Evolutionary conservation across 2,797 vertebrate genomes (phyloP).

Genomic region (Holocentrus rufus): DNA sequence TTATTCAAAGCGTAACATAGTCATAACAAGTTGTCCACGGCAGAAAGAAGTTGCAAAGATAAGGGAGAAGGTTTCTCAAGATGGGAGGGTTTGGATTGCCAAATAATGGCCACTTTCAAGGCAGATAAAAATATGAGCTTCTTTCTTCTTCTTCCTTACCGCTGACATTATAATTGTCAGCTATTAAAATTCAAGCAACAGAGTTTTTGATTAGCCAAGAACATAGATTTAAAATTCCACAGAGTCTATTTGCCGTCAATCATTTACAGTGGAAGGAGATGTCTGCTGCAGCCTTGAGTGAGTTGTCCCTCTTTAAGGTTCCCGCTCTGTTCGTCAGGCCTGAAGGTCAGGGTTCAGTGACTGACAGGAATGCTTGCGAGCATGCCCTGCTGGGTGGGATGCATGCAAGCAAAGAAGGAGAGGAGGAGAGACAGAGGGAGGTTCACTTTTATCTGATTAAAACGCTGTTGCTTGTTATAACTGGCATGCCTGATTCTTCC

Average conservation of each 20-base stretch:
- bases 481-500: conserved; percentile 53
- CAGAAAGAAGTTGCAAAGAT: conserved; percentile 12
- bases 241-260: conserved; percentile 31
- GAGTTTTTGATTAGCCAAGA: conserved; percentile 4
- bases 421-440: conserved; percentile 56
- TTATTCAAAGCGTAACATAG: conserved; percentile 45
- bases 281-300: conserved; percentile 26
- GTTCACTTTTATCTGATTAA: conserved; percentile 79
- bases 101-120: conserved; percentile 4
- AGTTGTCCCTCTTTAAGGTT: conserved; percentile 36
- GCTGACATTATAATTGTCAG: not conserved
- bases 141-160: not conserved
- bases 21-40: conserved; percentile 47
- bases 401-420: conserved; percentile 54
- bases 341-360: conserved; percentile 75
- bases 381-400: conserved; percentile 73
- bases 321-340: conserved; percentile 41
- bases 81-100: conserved; percentile 20
- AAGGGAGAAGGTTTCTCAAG: conserved; percentile 6
- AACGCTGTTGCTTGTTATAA: conserved; percentile 67
- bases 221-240: conserved; percentile 1
- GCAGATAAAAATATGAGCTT: conserved; percentile 4
- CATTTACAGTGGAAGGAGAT: conserved; percentile 39
- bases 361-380: conserved; percentile 80
- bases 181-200: not conserved